Percentiles rank a stretch among this genome's conserved stretches.
Conservation (phyloP, 1,140 invertebrate species). For the Rhopalosiphum padi region DNA sequence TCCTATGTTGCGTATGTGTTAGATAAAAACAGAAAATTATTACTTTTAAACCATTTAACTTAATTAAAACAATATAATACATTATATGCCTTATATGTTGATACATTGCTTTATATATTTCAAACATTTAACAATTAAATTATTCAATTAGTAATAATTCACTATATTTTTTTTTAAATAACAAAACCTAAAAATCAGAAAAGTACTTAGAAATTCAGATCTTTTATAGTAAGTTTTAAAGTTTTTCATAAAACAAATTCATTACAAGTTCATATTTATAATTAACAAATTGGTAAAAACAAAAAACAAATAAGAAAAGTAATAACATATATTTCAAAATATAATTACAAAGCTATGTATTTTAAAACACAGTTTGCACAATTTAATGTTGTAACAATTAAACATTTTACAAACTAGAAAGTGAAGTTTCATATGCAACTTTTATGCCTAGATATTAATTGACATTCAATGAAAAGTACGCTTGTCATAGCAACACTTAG, state of each 20-base stretch:
- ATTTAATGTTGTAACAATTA: slow-evolving; percentile 17
- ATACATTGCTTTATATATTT: not conserved
- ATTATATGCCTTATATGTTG: not conserved
- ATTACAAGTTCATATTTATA: not conserved
- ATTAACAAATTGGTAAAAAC: not conserved
- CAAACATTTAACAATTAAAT: not conserved
- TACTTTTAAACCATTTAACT: not conserved
- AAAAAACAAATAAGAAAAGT: not conserved
- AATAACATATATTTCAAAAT: not conserved
- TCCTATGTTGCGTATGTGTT: not conserved
- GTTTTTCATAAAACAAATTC: not conserved
- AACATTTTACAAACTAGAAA: not conserved
- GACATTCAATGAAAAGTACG: not conserved
- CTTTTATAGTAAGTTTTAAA: not conserved
- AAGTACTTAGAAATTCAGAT: not conserved
- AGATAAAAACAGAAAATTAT: not conserved
- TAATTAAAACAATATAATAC: not conserved
- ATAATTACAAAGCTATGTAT: not conserved
- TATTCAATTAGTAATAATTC: too few relatives aligned
- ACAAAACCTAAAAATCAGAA: not conserved
- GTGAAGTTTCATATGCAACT: not conserved
- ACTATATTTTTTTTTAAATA: not conserved
- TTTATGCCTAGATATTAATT: not conserved
- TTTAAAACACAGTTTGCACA: not conserved
- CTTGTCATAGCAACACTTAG: not conserved